Conservation (phyloP, 2,888 invertebrate species). For the Luperina nickerlii region DNA sequence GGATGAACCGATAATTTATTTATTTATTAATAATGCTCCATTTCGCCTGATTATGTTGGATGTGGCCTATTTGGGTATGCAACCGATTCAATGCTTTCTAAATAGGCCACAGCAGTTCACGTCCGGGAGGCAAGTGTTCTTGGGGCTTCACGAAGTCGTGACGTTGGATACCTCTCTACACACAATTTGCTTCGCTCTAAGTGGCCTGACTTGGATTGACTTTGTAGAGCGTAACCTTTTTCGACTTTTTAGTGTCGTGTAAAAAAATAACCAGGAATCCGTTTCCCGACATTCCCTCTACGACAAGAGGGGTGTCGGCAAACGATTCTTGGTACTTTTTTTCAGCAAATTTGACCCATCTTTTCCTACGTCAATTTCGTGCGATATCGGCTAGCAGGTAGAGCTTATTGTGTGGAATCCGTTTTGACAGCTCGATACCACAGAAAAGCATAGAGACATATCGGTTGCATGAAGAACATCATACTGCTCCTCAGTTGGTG, state of each 20-base stretch:
- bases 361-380: background rate
- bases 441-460: background rate
- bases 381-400: background rate
- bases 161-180: background rate
- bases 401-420: background rate
- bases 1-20: too few relatives aligned
- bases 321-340: background rate
- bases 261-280: background rate
- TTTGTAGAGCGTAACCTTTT: too few relatives aligned
- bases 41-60: background rate
- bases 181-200: background rate
- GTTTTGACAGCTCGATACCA: background rate
- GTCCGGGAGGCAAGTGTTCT: background rate
- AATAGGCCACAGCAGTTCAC: background rate
- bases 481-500: background rate
- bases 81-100: background rate
- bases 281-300: background rate
- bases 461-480: background rate
- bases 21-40: too few relatives aligned
- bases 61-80: background rate
- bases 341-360: background rate
- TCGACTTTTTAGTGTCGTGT: background rate
- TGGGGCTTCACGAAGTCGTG: background rate
- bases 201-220: background rate
- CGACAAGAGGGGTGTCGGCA: background rate